Percentiles rank a stretch among this genome's conserved stretches.
phyloP scores from a whole-genome alignment of 37 sponge, comb jelly and placozoan species.

The Haliclona indistincta region DNA sequence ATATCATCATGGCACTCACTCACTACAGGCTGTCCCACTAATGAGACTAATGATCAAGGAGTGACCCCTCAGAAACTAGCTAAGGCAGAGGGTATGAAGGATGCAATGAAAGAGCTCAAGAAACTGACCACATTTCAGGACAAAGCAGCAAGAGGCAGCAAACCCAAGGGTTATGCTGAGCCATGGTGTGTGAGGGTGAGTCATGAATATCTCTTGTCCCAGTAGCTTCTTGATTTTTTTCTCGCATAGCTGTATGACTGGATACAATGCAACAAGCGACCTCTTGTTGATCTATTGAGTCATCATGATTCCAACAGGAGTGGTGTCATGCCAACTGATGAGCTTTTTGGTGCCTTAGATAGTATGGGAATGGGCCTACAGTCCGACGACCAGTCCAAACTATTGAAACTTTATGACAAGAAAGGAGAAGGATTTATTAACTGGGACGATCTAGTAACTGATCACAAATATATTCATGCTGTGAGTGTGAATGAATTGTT shows the following conservation, averaged over 20 bases:
- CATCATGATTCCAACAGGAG: conserved; percentile 12
- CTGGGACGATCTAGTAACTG: conserved; percentile 73
- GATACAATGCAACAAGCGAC: conserved; percentile 54
- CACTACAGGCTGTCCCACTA: conserved; percentile 81
- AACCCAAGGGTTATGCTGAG: conserved; percentile 86
- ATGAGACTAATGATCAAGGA: conserved; percentile 54
- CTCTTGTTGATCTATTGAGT: conserved; percentile 32
- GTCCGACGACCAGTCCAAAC: conserved; percentile 32
- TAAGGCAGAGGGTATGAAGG: conserved; percentile 71
- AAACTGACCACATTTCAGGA: conserved; percentile 73
- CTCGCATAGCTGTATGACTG: conserved; percentile 77
- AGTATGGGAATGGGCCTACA: conserved; percentile 25
- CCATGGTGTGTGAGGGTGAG: conserved; percentile 75
- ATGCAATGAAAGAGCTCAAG: conserved; percentile 85
- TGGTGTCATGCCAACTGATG: conserved; percentile 42
- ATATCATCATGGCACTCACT: no score
- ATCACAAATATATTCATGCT: conserved; percentile 79
- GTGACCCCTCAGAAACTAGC: conserved; percentile 83
- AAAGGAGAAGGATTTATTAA: conserved; percentile 62
- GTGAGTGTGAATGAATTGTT: no score
- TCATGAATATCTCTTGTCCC: neutral
- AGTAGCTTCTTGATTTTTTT: neutral
- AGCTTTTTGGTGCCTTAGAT: conserved; percentile 19
- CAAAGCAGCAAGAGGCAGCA: conserved; percentile 74
- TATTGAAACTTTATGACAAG: conserved; percentile 77